These are phyloP conservation scores for Chrysolina americana DNA, from an alignment of 2,888 invertebrate genomes.

Conservation along the genomic window DNA sequence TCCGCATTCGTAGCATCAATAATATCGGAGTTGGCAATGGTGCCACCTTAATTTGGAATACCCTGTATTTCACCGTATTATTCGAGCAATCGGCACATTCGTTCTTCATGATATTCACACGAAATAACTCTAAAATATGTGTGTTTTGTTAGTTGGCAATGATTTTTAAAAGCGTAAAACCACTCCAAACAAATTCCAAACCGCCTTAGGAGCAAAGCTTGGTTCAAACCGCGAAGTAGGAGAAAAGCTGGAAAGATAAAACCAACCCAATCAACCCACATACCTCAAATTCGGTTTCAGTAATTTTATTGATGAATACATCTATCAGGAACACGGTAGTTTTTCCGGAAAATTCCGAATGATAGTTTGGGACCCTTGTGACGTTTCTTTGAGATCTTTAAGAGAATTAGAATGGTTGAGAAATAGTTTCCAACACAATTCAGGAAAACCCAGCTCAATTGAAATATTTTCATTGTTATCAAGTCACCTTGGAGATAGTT, in stretches of 20 bases:
- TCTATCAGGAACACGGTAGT: neutral
- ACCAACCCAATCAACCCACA: slow-evolving; percentile 14
- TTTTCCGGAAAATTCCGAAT: neutral
- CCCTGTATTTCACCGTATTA: no score
- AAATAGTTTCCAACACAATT: slow-evolving; percentile 8
- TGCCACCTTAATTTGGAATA: no score
- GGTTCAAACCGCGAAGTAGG: slow-evolving; percentile 2
- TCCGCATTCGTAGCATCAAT: no score
- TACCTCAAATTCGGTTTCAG: slow-evolving; percentile 29
- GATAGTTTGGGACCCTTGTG: neutral
- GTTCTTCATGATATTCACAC: no score
- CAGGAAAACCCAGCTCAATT: neutral
- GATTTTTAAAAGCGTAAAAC: neutral
- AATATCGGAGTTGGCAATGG: no score
- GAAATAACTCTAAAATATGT: neutral
- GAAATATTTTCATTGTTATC: slow-evolving; percentile 11
- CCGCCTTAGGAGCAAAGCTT: neutral
- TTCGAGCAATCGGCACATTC: no score
- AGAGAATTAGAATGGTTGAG: neutral
- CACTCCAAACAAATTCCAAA: slow-evolving; percentile 7
- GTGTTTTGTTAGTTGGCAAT: neutral
- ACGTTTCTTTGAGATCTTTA: slow-evolving; percentile 8
- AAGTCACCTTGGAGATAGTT: slow-evolving; percentile 1
- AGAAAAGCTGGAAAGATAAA: slow-evolving; percentile 12
- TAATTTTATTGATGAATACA: slow-evolving; percentile 30